Conservation (phyloP, 2,113 vertebrate species). For the Pimephales promelas region DNA sequence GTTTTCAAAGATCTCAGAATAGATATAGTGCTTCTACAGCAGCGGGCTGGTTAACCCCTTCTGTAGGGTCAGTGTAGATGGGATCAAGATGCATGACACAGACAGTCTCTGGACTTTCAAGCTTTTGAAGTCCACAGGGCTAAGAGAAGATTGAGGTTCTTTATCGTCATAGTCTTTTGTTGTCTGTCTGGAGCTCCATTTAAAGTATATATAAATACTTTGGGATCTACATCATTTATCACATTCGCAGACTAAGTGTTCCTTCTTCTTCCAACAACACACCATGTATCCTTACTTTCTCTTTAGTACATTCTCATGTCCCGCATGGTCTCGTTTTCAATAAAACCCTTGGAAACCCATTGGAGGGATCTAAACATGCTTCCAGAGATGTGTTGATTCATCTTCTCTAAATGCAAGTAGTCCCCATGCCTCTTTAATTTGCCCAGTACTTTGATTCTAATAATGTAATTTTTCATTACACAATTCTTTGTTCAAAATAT, state of each 20-base stretch:
- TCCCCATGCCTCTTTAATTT: background rate
- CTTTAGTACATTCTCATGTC: background rate
- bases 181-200: background rate
- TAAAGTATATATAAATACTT: conserved; percentile 3
- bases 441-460: background rate
- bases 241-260: background rate
- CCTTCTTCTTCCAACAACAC: background rate
- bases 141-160: background rate
- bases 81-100: conserved; percentile 6
- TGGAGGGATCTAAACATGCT: background rate
- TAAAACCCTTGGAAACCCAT: background rate
- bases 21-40: background rate
- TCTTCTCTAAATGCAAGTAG: background rate
- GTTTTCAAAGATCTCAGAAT: conserved; percentile 40
- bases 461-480: background rate
- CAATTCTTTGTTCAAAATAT: background rate
- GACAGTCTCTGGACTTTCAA: background rate
- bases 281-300: background rate
- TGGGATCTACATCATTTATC: background rate
- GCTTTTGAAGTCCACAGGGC: background rate
- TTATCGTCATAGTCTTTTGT: background rate
- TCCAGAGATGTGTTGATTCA: background rate
- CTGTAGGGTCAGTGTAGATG: conserved; percentile 11
- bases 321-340: background rate
- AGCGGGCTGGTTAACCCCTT: background rate